Percentiles rank a stretch among this genome's conserved stretches.
Conservation (phyloP, 1,140 invertebrate genomes). For the Philotrypesis tridentata region DNA sequence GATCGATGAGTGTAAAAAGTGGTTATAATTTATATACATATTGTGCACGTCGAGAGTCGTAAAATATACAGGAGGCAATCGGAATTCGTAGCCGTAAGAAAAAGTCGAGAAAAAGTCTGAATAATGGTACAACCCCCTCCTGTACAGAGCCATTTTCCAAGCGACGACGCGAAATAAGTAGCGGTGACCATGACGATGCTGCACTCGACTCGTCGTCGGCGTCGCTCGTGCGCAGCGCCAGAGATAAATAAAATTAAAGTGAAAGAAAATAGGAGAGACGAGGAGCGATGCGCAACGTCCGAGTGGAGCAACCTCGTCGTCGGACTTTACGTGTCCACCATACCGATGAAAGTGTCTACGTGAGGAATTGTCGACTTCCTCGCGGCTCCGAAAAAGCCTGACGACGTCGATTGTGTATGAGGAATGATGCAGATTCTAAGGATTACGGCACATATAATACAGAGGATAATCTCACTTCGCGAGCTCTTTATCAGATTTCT, state of each 20-base stretch:
- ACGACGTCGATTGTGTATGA: constrained; percentile 19
- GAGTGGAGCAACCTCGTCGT: background rate
- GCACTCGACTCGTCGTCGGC: background rate
- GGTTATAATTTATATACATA: too few species aligned
- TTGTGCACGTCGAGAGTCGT: too few species aligned
- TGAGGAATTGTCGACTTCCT: constrained; percentile 6
- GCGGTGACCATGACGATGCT: constrained; percentile 7
- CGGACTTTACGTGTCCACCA: constrained; percentile 5
- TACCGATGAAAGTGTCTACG: constrained; percentile 9
- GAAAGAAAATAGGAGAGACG: constrained; percentile 12
- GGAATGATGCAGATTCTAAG: constrained; percentile 4
- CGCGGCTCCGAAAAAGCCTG: background rate
- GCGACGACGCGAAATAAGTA: constrained; percentile 17
- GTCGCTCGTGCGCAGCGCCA: background rate
- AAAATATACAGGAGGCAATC: background rate
- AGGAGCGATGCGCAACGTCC: background rate
- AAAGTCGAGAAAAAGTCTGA: background rate
- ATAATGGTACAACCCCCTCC: background rate
- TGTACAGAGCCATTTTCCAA: background rate
- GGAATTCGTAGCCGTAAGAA: background rate
- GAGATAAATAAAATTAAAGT: constrained; percentile 35
- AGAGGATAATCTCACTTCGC: constrained; percentile 6
- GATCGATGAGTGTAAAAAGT: too few species aligned
- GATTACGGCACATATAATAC: constrained; percentile 8
- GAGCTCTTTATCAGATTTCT: constrained; percentile 22